Evolutionary conservation across 2,888 invertebrate genomes (phyloP).

Genomic region (Heterodera filipjevi): DNA sequence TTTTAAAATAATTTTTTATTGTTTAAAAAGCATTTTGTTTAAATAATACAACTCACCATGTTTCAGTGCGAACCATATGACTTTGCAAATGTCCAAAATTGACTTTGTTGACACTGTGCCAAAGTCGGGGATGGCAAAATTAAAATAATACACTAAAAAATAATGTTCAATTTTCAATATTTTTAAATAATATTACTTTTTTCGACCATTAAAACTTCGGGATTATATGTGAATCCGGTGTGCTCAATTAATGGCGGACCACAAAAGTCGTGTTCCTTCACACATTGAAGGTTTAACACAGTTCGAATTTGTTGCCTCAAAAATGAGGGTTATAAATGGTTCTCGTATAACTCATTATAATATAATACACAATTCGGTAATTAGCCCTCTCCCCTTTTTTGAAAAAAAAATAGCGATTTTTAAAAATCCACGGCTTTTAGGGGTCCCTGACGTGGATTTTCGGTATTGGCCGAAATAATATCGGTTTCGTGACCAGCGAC

Average conservation of each 20-base stretch:
- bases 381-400: too few relatives aligned
- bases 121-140: conserved; percentile 84
- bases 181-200: conserved; percentile 73
- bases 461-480: too few relatives aligned
- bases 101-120: conserved; percentile 78
- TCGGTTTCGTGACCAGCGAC: too few relatives aligned
- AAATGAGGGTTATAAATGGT: not conserved
- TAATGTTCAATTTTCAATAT: not conserved
- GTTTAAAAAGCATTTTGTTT: too few relatives aligned
- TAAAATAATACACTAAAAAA: conserved; percentile 81
- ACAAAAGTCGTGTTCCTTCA: conserved; percentile 85
- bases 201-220: conserved; percentile 81
- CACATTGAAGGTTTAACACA: conserved; percentile 82
- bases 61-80: conserved; percentile 80
- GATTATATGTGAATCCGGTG: conserved; percentile 84
- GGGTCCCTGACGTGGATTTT: too few relatives aligned
- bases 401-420: too few relatives aligned
- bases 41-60: conserved; percentile 71
- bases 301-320: conserved; percentile 79
- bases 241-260: conserved; percentile 73
- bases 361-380: too few relatives aligned
- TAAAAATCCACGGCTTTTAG: too few relatives aligned
- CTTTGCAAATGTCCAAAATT: conserved; percentile 87
- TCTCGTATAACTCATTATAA: too few relatives aligned
- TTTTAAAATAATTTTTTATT: too few relatives aligned